phyloP scores from a whole-genome alignment of 2,113 vertebrate genomes.

The Mesocricetus auratus region DNA sequence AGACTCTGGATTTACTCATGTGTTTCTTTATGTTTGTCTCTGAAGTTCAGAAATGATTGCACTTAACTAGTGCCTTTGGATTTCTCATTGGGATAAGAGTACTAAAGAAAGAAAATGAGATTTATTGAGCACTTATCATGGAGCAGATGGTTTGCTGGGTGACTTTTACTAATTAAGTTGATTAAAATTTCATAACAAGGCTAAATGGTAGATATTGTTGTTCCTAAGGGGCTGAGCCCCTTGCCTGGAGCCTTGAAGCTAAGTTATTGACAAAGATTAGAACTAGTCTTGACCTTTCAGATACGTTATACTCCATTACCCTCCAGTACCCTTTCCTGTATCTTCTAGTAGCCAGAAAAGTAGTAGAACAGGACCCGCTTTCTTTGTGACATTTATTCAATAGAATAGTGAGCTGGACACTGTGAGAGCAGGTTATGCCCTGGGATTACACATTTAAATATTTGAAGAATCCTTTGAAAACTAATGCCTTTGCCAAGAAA shows the following conservation, averaged over 20 bases:
- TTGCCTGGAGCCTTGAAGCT: not conserved
- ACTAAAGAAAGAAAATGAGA: not conserved
- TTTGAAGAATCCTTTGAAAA: conserved; percentile 2
- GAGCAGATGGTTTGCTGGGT: not conserved
- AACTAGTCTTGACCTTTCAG: not conserved
- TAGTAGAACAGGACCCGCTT: not conserved
- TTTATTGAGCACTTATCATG: not conserved
- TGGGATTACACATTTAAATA: not conserved
- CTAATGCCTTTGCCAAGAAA: not conserved
- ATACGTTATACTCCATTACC: not conserved
- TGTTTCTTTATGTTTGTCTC: conserved; percentile 6
- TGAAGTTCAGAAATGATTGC: not conserved
- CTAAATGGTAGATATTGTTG: not conserved
- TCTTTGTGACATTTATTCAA: not conserved
- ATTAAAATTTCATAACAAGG: not conserved
- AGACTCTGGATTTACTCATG: not conserved
- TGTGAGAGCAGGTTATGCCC: not conserved
- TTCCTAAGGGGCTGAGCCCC: not conserved
- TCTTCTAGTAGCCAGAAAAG: not conserved
- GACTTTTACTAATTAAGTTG: not conserved
- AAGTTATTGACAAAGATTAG: not conserved
- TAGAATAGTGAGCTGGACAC: not conserved
- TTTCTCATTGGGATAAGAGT: not conserved
- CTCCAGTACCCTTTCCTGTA: not conserved
- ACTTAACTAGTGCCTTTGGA: not conserved